Base-by-base conservation (phyloP, 1,140 invertebrate species). In the Hylyphantes graminicola region DNA sequence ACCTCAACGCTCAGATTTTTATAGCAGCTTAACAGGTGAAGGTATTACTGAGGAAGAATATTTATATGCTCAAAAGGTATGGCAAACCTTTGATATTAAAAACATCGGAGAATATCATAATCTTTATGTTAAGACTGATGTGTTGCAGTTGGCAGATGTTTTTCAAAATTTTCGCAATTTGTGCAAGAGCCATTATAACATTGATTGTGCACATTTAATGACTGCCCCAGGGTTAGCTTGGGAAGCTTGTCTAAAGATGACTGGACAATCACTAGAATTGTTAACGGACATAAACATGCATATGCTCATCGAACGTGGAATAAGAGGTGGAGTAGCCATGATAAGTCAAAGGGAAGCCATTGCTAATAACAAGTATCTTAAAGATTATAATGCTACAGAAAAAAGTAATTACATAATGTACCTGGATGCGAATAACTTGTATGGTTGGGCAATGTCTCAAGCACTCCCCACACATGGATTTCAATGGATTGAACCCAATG, bases 271-370 rank as follows among this genome's bases (percentile, higher is more conserved):
- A 48, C n/a, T 67, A 48, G 72, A 74, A 11, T 13, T 74, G 13
- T 21, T 74, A 59, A 74, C 72, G 5, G 72, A 74, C 21, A 54
- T 54, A 7, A 55, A 74, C 54, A 74, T 61, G 54, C 19, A 57
- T 11, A 9, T 74, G n/a, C 35, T 74, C 11, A 35, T 61, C 13
- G 72, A 74, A 74, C 57, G 59, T 4, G 86, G 77, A 61, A 87
- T 86, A n/a, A 72, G 87, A 72, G 87, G 87, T 7, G 87, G 87
- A 10, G 86, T 86, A 72, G 87, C 87, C 0, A 88, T 88, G 64
- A 88, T 88, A 64, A 82, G 65, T 55, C 78, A 88, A 78, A 61
- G 78, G 7, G 87, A 85, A 63, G 61, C 57, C 0, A 21, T 13
- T 8, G 12, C 35, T 21, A 88, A 88, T 55, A 88, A 88, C 82